Evolutionary conservation across 2,113 vertebrate species (phyloP).

Genomic region (Empidonax traillii): DNA sequence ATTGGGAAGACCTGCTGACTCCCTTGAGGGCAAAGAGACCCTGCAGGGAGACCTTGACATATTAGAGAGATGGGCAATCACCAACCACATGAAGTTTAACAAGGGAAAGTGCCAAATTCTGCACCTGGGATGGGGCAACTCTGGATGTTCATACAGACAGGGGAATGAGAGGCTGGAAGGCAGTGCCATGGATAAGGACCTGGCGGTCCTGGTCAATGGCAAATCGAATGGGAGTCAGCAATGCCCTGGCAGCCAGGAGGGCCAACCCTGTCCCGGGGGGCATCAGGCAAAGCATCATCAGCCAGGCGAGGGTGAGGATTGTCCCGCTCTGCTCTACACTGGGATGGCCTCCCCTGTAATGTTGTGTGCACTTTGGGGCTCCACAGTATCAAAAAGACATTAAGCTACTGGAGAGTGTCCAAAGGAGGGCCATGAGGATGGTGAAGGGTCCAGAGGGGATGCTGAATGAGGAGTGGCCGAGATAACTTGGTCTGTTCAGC

Average conservation of each 20-base stretch:
- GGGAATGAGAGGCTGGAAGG: neutral
- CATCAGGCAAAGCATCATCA: neutral
- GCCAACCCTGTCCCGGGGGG: rapidly evolving
- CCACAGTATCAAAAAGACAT: neutral
- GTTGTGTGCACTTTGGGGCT: neutral
- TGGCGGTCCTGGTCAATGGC: neutral
- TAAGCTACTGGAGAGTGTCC: neutral
- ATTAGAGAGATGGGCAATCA: neutral
- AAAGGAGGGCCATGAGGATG: neutral
- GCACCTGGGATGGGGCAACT: neutral
- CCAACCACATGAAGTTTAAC: neutral
- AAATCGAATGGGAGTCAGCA: neutral
- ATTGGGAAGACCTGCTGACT: neutral
- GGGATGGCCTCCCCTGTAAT: rapidly evolving
- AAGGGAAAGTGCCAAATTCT: neutral
- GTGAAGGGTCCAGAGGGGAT: neutral
- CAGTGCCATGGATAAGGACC: rapidly evolving
- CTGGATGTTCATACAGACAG: neutral
- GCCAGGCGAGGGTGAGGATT: rapidly evolving
- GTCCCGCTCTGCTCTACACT: neutral
- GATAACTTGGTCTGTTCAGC: neutral
- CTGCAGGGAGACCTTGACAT: neutral
- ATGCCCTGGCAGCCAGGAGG: neutral
- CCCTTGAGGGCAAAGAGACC: neutral
- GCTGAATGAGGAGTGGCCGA: rapidly evolving